Percentiles rank a stretch among this genome's conserved stretches.
phyloP scores from a whole-genome alignment of 1,140 invertebrate species.

The Potamilus streckersoni region DNA sequence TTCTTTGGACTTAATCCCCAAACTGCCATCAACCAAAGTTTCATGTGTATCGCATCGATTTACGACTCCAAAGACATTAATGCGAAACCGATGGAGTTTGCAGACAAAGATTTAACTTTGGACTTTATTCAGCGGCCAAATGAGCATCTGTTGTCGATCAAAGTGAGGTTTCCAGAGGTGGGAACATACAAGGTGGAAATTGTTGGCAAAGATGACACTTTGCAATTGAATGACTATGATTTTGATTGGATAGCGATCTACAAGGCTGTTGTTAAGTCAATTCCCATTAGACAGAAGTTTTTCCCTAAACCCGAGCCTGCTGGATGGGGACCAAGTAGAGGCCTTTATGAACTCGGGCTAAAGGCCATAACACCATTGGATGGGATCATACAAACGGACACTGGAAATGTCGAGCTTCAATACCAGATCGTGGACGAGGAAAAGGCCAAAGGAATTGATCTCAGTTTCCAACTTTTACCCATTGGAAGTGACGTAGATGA shows the following conservation, averaged over 20 bases:
- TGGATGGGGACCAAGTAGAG: slow-evolving; percentile 49
- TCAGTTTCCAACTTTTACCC: slow-evolving; percentile 3
- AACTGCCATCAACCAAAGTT: slow-evolving; percentile 32
- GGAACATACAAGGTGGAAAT: slow-evolving; percentile 52
- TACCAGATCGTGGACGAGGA: slow-evolving; percentile 20
- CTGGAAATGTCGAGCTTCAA: slow-evolving; percentile 21
- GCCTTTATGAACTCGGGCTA: slow-evolving; percentile 38
- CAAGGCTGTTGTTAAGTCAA: slow-evolving; percentile 43
- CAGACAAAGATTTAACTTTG: slow-evolving; percentile 43
- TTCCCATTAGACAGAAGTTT: slow-evolving; percentile 37
- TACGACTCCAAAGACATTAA: slow-evolving; percentile 35
- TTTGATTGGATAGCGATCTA: slow-evolving; percentile 58
- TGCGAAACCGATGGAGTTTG: slow-evolving; percentile 29
- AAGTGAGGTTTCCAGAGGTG: slow-evolving; percentile 48
- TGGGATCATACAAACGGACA: slow-evolving; percentile 25
- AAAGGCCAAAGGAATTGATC: slow-evolving; percentile 14
- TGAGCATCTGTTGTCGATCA: slow-evolving; percentile 39
- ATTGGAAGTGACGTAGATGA: slow-evolving; percentile 15
- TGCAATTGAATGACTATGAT: slow-evolving; percentile 40
- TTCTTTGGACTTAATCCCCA: slow-evolving; percentile 44
- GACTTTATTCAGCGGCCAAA: slow-evolving; percentile 51
- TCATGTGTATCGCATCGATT: slow-evolving; percentile 39
- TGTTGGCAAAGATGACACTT: slow-evolving; percentile 48
- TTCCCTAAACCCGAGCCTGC: slow-evolving; percentile 44
- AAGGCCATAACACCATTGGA: slow-evolving; percentile 27